Percentiles rank a stretch among this genome's conserved stretches.
These are phyloP conservation scores for Aquatica leii DNA, from an alignment of 2,888 invertebrate genomes.

Conservation along the genomic window DNA sequence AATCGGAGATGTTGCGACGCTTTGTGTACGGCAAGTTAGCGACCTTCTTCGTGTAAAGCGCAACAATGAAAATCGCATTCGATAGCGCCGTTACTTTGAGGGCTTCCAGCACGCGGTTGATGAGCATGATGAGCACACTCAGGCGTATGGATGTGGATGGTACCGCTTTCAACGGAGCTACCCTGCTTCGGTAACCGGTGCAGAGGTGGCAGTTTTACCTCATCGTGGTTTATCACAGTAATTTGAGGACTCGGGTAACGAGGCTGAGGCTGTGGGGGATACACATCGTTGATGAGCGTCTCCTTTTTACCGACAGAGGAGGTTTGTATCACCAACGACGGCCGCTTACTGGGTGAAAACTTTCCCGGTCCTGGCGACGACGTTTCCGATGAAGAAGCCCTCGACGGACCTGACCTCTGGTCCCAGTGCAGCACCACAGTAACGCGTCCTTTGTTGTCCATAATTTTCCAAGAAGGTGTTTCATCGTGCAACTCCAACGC, in stretches of 20 bases:
- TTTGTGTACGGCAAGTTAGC: conserved; percentile 90
- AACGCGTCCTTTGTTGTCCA: conserved; percentile 97
- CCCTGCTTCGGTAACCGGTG: conserved; percentile 66
- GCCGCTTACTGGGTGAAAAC: conserved; percentile 69
- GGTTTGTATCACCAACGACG: conserved; percentile 78
- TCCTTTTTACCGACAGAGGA: conserved; percentile 66
- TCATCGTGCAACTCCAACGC: conserved; percentile 95
- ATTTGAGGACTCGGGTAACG: conserved; percentile 78
- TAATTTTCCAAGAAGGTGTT: conserved; percentile 97
- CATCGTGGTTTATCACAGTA: conserved; percentile 94
- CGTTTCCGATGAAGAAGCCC: conserved; percentile 64
- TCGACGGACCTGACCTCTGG: conserved; percentile 75
- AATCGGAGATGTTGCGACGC: conserved; percentile 91
- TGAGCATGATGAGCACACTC: conserved; percentile 80
- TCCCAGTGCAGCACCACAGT: conserved; percentile 97
- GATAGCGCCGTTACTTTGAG: conserved; percentile 66
- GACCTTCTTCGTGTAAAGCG: conserved; percentile 91
- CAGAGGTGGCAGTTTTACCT: conserved; percentile 64
- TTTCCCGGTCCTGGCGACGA: conserved; percentile 65
- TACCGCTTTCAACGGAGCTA: conserved; percentile 75
- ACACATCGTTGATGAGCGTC: conserved; percentile 66
- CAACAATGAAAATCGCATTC: conserved; percentile 97
- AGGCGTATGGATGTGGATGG: conserved; percentile 83
- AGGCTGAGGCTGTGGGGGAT: conserved; percentile 54
- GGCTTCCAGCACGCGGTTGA: conserved; percentile 71